Base-by-base conservation (phyloP, 2,888 invertebrate genomes). In the Iphiclides podalirius region DNA sequence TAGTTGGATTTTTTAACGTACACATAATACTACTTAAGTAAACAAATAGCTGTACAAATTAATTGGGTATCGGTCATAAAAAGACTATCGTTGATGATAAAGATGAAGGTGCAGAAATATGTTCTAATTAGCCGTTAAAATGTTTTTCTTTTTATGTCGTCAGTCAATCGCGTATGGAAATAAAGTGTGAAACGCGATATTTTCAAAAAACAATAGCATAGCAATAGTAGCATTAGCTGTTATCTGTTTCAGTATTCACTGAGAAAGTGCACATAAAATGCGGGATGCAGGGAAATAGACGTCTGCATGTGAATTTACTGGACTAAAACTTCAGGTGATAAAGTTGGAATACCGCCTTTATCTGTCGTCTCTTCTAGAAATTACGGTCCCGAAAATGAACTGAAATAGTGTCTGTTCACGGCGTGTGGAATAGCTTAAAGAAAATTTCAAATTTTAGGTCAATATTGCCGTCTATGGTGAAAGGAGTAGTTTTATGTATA, bases 261-360 rank as follows among this genome's bases (percentile, higher is more conserved):
- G 28, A 17, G 7, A 13, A 16, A 4, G 7, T 47, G 35, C 47
- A 35, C 40, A 26, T 39, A 44, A 43, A 49, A 39, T 33, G 38
- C 39, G 37, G 37, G 43, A 38, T 49, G 48, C 33, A 48, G 8
- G 17, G 14, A 34, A 49, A 44, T 39, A 33, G 43, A 39, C 12
- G 39, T 34, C 26, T 8, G 33, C 12, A n/a, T 12, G 39, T 20
- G 39, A 49, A 49, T 49, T 49, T 49, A 49, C 34, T 39, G 34
- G 15, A 43, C 38, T 11, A 34, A 43, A 49, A 49, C 17, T 49
- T 44, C 38, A 43, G 33, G 38, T 34, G 39, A 43, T 49, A 49
- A 49, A 44, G 49, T 49, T 49, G 20, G 35, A 49, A 49, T 44
- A 38, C 49, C 34, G 38, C 43, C 48, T 42, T 48, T 43, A 48